phyloP scores from a whole-genome alignment of 2,113 vertebrate genomes.

The Oophaga pumilio region DNA sequence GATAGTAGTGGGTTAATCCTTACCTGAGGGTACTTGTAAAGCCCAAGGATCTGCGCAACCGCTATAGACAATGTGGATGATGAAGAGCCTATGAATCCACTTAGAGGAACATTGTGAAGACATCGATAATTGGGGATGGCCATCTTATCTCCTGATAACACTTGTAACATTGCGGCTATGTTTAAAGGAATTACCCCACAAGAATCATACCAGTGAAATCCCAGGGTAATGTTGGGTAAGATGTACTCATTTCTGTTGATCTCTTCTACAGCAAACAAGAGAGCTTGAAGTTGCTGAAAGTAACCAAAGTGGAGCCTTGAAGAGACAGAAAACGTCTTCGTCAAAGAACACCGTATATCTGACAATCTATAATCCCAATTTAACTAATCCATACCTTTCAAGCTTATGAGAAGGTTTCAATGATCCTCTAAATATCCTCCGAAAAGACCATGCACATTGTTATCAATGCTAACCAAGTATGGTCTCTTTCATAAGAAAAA shows the following conservation, averaged over 20 bases:
- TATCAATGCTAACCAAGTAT: too few relatives aligned
- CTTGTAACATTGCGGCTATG: constrained; percentile 28
- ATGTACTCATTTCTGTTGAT: constrained; percentile 50
- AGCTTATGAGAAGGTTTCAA: too few relatives aligned
- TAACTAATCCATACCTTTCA: too few relatives aligned
- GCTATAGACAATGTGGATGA: constrained; percentile 25
- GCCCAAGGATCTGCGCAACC: constrained; percentile 43
- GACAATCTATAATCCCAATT: too few relatives aligned
- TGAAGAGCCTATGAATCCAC: constrained; percentile 40
- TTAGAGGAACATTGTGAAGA: constrained; percentile 5
- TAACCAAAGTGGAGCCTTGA: constrained; percentile 27
- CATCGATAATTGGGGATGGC: constrained; percentile 58
- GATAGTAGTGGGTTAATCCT: neutral
- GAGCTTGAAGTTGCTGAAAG: constrained; percentile 43
- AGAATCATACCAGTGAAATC: constrained; percentile 55
- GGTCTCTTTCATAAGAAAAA: too few relatives aligned
- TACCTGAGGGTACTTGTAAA: constrained; percentile 58
- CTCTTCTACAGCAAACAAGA: constrained; percentile 56
- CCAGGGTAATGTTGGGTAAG: constrained; percentile 58
- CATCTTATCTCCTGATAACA: constrained; percentile 43
- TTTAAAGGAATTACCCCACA: constrained; percentile 33
- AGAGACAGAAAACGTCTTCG: neutral
- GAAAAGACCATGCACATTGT: too few relatives aligned
- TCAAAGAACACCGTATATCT: neutral
- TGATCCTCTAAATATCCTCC: too few relatives aligned